Percentiles rank a stretch among this genome's conserved stretches.
phyloP scores from a whole-genome alignment of 2,113 vertebrate species.

The Myiozetetes cayanensis region DNA sequence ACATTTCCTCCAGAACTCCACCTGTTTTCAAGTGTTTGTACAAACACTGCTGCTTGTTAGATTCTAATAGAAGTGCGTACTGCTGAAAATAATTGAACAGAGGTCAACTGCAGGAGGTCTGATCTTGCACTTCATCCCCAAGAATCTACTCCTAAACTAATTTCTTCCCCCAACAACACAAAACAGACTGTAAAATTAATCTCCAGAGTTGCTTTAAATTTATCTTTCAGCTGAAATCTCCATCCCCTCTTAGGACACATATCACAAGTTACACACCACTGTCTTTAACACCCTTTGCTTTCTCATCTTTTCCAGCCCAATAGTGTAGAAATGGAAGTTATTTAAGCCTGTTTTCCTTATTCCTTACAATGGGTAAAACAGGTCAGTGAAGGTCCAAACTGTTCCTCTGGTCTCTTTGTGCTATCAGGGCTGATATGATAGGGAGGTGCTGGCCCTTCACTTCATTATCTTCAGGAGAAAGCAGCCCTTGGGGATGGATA shows the following conservation, averaged over 20 bases:
- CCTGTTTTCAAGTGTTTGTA: not conserved
- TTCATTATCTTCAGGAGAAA: not conserved
- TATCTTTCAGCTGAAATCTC: not conserved
- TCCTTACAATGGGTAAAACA: not conserved
- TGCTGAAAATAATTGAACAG: not conserved
- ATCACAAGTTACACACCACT: not conserved
- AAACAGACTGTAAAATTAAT: not conserved
- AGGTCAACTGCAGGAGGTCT: not conserved
- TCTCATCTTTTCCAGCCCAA: not conserved
- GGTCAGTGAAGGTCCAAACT: not conserved
- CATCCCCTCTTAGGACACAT: not conserved
- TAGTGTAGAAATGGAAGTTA: not conserved
- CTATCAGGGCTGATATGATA: not conserved
- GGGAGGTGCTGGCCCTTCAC: not conserved
- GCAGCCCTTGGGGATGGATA: not conserved
- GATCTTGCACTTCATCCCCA: not conserved
- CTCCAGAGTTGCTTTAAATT: not conserved
- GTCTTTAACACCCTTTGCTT: not conserved
- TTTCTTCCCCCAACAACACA: not conserved
- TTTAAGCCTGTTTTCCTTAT: not conserved
- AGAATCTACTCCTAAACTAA: not conserved
- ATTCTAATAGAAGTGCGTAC: not conserved
- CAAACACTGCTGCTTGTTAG: not conserved
- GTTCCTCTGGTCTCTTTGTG: not conserved
- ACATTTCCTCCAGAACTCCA: not conserved